phyloP scores from a whole-genome alignment of 1,140 invertebrate species.

The Drosophila erecta region DNA sequence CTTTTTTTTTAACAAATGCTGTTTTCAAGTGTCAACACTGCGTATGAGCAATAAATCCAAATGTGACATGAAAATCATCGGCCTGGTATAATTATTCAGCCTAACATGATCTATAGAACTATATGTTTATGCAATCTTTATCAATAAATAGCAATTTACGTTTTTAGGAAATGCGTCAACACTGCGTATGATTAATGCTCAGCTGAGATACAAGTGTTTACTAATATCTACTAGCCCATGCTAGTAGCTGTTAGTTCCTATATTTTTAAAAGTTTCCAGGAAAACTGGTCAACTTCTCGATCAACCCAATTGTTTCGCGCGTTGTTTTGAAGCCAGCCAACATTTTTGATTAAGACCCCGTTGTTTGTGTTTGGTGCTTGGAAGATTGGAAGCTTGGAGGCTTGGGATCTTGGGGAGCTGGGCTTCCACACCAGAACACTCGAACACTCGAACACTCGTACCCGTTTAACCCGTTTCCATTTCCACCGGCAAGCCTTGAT shows the following conservation, averaged over 20 bases:
- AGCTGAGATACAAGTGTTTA: no score
- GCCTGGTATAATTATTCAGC: no score
- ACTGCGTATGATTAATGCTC: conserved; percentile 14
- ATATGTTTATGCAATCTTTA: neutral
- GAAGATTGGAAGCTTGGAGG: conserved; percentile 6
- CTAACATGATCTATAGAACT: no score
- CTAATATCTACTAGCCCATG: neutral
- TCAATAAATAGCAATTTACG: neutral
- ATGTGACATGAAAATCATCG: no score
- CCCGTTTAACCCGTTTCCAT: conserved; percentile 68
- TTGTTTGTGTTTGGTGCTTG: conserved; percentile 48
- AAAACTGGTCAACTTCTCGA: conserved; percentile 11
- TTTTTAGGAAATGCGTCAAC: no score
- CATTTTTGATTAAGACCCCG: conserved; percentile 40
- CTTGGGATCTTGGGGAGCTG: conserved; percentile 10
- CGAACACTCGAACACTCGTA: conserved; percentile 9
- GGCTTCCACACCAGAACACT: conserved; percentile 18
- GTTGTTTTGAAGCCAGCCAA: conserved; percentile 21
- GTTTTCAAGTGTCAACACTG: neutral
- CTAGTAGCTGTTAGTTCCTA: neutral
- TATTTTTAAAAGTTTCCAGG: neutral
- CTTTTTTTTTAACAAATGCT: no score
- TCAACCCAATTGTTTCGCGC: conserved; percentile 16
- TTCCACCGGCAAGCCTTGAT: conserved; percentile 49
- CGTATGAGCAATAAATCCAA: neutral